Conservation (phyloP, 2,797 vertebrate genomes). For the Alfaro cultratus region DNA sequence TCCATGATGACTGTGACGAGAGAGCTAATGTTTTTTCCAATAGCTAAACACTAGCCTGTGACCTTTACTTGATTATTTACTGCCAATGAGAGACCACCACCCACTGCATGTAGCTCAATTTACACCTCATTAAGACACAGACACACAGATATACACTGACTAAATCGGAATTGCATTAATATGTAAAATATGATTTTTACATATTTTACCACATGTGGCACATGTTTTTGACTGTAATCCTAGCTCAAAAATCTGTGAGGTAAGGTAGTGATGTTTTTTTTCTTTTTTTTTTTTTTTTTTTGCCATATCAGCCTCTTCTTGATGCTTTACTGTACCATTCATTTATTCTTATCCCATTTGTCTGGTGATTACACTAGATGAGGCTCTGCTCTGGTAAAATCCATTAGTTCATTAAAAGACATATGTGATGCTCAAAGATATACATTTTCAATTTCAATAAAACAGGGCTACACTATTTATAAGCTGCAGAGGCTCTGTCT, state of each 20-base stretch:
- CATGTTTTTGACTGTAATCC: background rate
- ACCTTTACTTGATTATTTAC: conserved; percentile 48
- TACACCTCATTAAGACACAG: conserved; percentile 34
- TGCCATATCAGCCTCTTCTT: background rate
- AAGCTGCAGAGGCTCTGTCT: background rate
- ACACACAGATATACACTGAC: background rate
- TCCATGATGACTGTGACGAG: conserved; percentile 23
- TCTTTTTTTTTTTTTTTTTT: background rate
- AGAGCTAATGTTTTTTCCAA: conserved; percentile 28
- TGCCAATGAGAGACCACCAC: conserved; percentile 39
- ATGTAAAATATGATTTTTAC: background rate
- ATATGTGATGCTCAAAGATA: background rate
- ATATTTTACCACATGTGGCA: background rate
- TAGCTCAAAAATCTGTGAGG: background rate
- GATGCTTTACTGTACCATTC: background rate
- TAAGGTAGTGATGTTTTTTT: background rate
- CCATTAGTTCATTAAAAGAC: background rate
- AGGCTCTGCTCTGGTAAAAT: background rate
- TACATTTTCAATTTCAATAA: background rate
- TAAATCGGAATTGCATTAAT: background rate
- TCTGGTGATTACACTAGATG: background rate
- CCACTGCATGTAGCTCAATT: conserved; percentile 33
- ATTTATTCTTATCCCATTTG: background rate
- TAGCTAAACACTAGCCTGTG: conserved; percentile 27
- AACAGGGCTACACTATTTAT: background rate